Base-by-base conservation (phyloP, 2,888 invertebrate species). In the Disparrhopalites patrizii region DNA sequence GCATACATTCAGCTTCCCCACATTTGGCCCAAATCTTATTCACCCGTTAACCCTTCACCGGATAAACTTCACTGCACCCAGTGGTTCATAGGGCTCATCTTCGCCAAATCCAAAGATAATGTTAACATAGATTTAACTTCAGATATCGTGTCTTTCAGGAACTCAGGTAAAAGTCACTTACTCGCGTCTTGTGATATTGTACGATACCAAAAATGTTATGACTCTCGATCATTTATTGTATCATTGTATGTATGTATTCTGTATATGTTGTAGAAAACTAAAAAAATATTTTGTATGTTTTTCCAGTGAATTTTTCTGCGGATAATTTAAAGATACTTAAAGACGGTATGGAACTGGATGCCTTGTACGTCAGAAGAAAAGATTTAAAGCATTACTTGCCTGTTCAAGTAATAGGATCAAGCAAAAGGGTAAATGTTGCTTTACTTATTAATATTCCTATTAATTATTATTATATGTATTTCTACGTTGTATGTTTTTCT, bases 71-170 rank as follows among this genome's bases (percentile, higher is more conserved):
- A 62, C 25, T 62, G 64, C 52, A 67, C 64, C 13, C 67, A 64
- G 38, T 99, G 99, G 99, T 98, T 98, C 81, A 94, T 99, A 76
- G 99, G 99, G 0, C 83, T 99, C 60, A 88, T 90, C 71, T 95
- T 99, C 79, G 88, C 89, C 76, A 93, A 92, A 81, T 86, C 88
- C 15, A 27, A 62, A 51, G 40, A 62, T 18, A 90, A 90, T 78
- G 82, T 93, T 57, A 94, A 95, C 77, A 87, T 99, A 60, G 93
- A 98, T 81, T 85, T 98, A 66, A 97, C 97, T 0, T 87, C 87
- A 73, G 96, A 95, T 78, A 97, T 98, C 73, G 88, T 89, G 76
- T 85, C 86, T 58, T 98, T 98, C 80, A 93, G 91, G 0, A 90
- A 93, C 77, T 86, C 89, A 33, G 93, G 95, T 79, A 86, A 86